Evolutionary conservation across 2,888 invertebrate species (phyloP).

Genomic region (Ferrisia virgata): DNA sequence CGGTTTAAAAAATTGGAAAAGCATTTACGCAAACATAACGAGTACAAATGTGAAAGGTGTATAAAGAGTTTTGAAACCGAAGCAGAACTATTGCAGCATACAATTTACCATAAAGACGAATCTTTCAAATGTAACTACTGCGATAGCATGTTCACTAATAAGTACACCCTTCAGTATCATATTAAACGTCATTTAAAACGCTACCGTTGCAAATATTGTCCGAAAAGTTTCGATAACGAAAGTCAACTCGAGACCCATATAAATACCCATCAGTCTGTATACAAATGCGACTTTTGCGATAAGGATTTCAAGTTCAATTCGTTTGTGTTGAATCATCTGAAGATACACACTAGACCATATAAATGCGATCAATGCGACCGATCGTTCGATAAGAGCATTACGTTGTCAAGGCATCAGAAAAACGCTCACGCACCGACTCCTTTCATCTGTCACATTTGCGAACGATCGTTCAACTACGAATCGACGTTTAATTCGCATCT

Average conservation of each 20-base stretch:
- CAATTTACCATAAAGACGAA: conserved; percentile 24
- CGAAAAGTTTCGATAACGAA: conserved; percentile 23
- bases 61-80: conserved; percentile 14
- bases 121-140: conserved; percentile 19
- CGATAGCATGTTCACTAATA: conserved; percentile 18
- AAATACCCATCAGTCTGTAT: neutral
- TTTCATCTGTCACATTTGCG: neutral
- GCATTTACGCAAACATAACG: conserved; percentile 12
- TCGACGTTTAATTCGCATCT: neutral
- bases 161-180: conserved; percentile 2
- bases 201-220: neutral
- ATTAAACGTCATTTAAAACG: conserved; percentile 11
- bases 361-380: neutral
- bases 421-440: neutral
- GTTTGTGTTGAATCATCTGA: neutral
- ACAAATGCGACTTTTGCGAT: conserved; percentile 1
- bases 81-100: neutral
- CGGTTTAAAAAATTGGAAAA: conserved; percentile 12
- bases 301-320: conserved; percentile 12
- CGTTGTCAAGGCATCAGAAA: neutral
- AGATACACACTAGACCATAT: conserved; percentile 2
- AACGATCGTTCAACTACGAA: neutral
- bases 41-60: conserved; percentile 3
- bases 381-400: neutral
- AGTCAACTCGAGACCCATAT: neutral